Percentiles rank a stretch among this genome's conserved stretches.
Evolutionary conservation across 2,888 invertebrate genomes (phyloP).

Genomic region (Hanleya hanleyi): DNA sequence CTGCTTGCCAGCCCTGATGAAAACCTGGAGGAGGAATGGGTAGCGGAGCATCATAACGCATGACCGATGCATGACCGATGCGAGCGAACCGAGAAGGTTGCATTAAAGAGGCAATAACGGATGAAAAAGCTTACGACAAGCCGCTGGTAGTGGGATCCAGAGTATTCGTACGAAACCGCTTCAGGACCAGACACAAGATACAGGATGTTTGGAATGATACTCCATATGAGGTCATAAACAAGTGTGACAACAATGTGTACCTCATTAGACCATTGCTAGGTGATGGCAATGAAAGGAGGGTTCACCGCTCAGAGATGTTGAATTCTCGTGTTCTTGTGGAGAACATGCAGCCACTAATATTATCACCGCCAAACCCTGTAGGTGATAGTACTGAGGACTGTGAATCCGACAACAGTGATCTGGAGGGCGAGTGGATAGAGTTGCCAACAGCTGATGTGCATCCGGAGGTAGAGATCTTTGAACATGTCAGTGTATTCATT

Average conservation of each 20-base stretch:
- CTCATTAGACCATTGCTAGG: background rate
- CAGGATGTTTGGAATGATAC: background rate
- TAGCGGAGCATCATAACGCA: background rate
- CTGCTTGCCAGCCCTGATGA: conserved; percentile 9
- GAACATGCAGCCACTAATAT: background rate
- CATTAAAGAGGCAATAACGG: background rate
- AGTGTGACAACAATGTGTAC: conserved; percentile 5
- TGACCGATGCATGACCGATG: background rate
- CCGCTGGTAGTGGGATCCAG: background rate
- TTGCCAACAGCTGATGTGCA: background rate
- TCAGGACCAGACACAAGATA: background rate
- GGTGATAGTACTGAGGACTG: background rate
- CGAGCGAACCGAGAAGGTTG: background rate
- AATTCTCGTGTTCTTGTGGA: background rate
- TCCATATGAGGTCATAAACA: background rate
- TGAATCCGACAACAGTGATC: background rate
- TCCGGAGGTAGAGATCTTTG: background rate
- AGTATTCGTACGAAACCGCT: background rate
- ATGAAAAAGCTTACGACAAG: background rate
- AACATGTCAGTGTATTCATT: background rate
- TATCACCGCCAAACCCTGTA: background rate
- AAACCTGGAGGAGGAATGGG: background rate
- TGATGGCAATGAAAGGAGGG: background rate
- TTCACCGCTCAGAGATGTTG: background rate
- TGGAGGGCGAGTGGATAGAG: background rate